Base-by-base conservation (phyloP, 2,888 invertebrate species). In the Cyclophora punctaria region DNA sequence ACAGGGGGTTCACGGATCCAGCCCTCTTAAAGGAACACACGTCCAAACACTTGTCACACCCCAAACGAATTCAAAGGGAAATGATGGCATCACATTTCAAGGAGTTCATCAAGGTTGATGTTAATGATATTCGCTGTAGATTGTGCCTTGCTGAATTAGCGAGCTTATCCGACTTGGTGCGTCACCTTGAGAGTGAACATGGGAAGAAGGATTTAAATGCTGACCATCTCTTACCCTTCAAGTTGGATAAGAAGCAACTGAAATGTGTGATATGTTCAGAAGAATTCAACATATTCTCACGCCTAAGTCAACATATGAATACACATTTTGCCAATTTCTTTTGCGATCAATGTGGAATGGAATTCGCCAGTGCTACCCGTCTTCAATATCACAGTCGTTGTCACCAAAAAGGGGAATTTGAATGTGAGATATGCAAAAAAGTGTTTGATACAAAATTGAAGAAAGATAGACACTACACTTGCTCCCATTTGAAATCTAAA, bases 1-100 rank as follows among this genome's bases (percentile, higher is more conserved):
- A 81, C 4, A 66, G 69, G 37, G 67, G 73, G 40, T 86, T 75
- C 52, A 55, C 67, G 1, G 80, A 86, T 46, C 83, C 82, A 2
- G 69, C 65, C 0, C 56, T 64, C 7, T 54, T 88, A 7, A 71
- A 81, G 48, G 53, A 67, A 1, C 87, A 87, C 50, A 61, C 70
- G 34, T 41, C 50, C 3, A 65, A 73, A 46, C 85, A 85, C 52
- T 41, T 56, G 20, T 20, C 20, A 20, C 20, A 20, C 20, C 20
- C 20, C 20, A 20, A 20, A 20, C 20, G 20, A 20, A 20, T 1
- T 20, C 20, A 20, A 20, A 20, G 20, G 2, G 20, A 20, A 20
- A 1, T 20, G 1, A 20, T 20, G 20, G 20, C 20, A 20, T 20
- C 20, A 20, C 20, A 20, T 20, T 20, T 20, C 20, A 20, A 20